phyloP scores from a whole-genome alignment of 2,113 vertebrate genomes.

The Odocoileus virginianus region DNA sequence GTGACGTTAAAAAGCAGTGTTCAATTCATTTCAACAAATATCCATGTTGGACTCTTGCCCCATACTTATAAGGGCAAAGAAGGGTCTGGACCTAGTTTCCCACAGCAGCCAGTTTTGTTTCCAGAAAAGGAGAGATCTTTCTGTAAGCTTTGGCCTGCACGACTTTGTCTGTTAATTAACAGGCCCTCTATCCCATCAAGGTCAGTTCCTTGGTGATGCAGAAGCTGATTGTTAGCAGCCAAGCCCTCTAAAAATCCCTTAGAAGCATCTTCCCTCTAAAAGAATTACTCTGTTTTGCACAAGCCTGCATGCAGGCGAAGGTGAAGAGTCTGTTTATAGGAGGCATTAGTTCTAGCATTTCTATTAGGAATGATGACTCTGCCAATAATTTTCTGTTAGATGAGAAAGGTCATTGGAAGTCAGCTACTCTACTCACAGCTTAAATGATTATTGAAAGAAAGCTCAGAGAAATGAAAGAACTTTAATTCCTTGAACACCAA shows the following conservation, averaged over 20 bases:
- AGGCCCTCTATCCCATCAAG: neutral
- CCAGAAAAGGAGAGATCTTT: slow-evolving; percentile 1
- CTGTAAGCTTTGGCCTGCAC: neutral
- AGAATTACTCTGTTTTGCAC: neutral
- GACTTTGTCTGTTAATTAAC: slow-evolving; percentile 29
- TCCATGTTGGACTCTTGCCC: neutral
- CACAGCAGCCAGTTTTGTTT: slow-evolving; percentile 6
- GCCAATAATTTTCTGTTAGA: neutral
- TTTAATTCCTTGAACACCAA: slow-evolving; percentile 1
- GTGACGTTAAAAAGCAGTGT: slow-evolving; percentile 30
- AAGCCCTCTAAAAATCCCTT: neutral
- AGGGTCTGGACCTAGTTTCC: neutral
- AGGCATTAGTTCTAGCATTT: neutral
- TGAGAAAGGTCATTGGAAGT: neutral
- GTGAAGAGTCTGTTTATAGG: neutral
- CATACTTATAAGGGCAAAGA: neutral
- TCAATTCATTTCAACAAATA: neutral
- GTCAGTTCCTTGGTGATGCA: neutral
- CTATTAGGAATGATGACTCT: neutral
- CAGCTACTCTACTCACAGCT: neutral
- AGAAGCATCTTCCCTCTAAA: neutral
- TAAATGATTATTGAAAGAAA: neutral
- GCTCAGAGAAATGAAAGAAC: neutral
- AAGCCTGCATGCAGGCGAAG: neutral
- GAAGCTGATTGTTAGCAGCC: neutral